phyloP scores from a whole-genome alignment of 2,797 vertebrate genomes.

The Arrhamphus sclerolepis region DNA sequence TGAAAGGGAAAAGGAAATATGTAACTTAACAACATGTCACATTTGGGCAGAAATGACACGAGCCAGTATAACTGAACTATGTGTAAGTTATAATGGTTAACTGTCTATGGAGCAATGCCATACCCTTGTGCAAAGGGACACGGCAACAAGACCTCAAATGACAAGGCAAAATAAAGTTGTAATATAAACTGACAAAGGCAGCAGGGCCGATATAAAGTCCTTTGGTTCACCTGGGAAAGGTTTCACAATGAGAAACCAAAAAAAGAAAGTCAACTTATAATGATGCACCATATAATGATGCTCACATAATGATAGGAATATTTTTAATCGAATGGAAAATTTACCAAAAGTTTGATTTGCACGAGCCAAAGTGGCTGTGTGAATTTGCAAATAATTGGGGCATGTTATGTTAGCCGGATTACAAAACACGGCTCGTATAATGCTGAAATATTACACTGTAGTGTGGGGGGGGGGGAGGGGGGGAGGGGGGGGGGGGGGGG shows the following conservation, averaged over 20 bases:
- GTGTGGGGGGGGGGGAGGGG: too few relatives aligned
- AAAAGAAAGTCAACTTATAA: slow-evolving; percentile 26
- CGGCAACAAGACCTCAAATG: slow-evolving; percentile 38
- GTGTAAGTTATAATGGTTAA: slow-evolving; percentile 31
- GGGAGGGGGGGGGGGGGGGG: too few relatives aligned
- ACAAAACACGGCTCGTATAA: too few relatives aligned
- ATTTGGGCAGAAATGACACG: slow-evolving; percentile 62
- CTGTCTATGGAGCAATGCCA: slow-evolving; percentile 34
- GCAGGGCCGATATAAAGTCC: slow-evolving; percentile 56
- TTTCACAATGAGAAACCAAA: slow-evolving; percentile 45
- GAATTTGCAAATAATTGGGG: too few relatives aligned
- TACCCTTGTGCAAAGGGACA: slow-evolving; percentile 39
- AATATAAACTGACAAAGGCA: slow-evolving; percentile 49
- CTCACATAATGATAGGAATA: too few relatives aligned
- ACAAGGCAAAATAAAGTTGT: slow-evolving; percentile 53
- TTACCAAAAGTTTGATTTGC: too few relatives aligned
- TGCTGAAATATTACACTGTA: too few relatives aligned
- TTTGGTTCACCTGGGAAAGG: slow-evolving; percentile 75
- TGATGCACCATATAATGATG: slow-evolving; percentile 22
- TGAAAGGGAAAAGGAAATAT: slow-evolving; percentile 31
- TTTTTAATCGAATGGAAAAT: too few relatives aligned
- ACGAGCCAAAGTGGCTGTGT: too few relatives aligned
- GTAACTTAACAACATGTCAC: slow-evolving; percentile 60
- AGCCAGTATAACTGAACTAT: slow-evolving; percentile 61
- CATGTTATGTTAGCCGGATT: too few relatives aligned